phyloP scores from a whole-genome alignment of 1,140 invertebrate species.

The Brachionus paranguensis region DNA sequence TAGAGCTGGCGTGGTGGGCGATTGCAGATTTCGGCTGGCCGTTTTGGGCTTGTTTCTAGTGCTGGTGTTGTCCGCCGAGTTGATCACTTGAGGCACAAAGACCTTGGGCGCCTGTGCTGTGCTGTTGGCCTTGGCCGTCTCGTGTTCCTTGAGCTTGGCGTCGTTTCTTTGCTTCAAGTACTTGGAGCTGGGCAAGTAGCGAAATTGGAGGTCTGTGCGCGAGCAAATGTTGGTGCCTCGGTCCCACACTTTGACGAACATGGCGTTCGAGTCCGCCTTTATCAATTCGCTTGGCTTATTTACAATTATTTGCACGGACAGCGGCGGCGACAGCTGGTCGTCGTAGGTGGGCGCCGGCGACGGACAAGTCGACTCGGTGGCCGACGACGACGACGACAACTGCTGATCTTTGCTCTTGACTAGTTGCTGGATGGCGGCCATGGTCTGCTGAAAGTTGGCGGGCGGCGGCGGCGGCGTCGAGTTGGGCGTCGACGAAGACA shows the following conservation, averaged over 20 bases:
- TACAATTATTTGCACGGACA: conserved; percentile 10
- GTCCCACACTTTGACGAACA: conserved; percentile 29
- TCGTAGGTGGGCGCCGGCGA: neutral
- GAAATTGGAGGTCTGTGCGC: conserved; percentile 6
- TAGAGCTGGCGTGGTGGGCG: conserved; percentile 2
- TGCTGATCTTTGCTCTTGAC: neutral
- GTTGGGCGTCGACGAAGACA: neutral
- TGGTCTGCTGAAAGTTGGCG: neutral
- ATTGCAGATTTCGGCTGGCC: neutral
- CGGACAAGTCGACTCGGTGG: conserved; percentile 12
- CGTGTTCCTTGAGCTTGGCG: neutral
- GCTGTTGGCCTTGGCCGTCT: neutral
- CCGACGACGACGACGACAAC: too few relatives aligned
- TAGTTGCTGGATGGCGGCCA: conserved; percentile 8
- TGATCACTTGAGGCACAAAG: conserved; percentile 16
- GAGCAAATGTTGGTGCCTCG: conserved; percentile 23
- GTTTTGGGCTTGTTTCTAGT: neutral
- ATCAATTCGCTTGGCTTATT: conserved; percentile 33
- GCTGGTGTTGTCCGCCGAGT: neutral
- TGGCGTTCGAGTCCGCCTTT: conserved; percentile 28
- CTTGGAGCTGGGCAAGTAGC: conserved; percentile 14
- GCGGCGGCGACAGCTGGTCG: neutral
- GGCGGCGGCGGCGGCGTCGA: neutral
- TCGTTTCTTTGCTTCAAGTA: conserved; percentile 22
- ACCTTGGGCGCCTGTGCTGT: neutral